Percentiles rank a stretch among this genome's conserved stretches.
These are phyloP conservation scores for Saxidomus purpurata DNA, from an alignment of 1,140 invertebrate genomes.

Conservation along the genomic window DNA sequence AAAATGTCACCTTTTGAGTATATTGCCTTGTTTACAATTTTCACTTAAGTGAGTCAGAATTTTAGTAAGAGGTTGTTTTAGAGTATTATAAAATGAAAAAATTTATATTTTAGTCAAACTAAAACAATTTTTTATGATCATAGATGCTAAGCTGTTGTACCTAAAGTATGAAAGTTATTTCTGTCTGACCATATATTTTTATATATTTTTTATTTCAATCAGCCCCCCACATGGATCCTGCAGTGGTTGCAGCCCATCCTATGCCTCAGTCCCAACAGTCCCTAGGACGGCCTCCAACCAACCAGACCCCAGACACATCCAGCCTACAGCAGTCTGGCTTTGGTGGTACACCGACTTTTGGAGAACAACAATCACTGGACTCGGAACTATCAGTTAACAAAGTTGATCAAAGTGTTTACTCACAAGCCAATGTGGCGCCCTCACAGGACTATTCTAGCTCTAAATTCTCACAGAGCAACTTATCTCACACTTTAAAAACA, in stretches of 20 bases:
- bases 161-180: too few species aligned
- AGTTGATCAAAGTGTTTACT: slow-evolving; percentile 64
- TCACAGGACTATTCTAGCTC: slow-evolving; percentile 67
- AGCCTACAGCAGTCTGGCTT: slow-evolving; percentile 28
- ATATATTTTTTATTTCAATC: too few species aligned
- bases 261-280: slow-evolving; percentile 75
- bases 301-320: slow-evolving; percentile 53
- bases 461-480: slow-evolving; percentile 67
- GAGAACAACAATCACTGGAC: slow-evolving; percentile 56
- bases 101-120: too few species aligned
- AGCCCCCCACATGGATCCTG: slow-evolving; percentile 86
- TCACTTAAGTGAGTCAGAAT: too few species aligned
- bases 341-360: slow-evolving; percentile 35
- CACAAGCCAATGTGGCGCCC: slow-evolving; percentile 55
- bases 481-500: slow-evolving; percentile 69
- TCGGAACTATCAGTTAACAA: slow-evolving; percentile 35
- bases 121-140: too few species aligned
- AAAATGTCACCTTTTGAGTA: too few species aligned
- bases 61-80: too few species aligned
- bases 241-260: slow-evolving; percentile 85
- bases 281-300: slow-evolving; percentile 54
- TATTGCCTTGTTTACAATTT: too few species aligned
- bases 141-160: too few species aligned
- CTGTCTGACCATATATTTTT: too few species aligned
- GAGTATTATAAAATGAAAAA: too few species aligned